These are phyloP conservation scores for Chromis chromis DNA, from an alignment of 2,797 vertebrate genomes.

Conservation along the genomic window DNA sequence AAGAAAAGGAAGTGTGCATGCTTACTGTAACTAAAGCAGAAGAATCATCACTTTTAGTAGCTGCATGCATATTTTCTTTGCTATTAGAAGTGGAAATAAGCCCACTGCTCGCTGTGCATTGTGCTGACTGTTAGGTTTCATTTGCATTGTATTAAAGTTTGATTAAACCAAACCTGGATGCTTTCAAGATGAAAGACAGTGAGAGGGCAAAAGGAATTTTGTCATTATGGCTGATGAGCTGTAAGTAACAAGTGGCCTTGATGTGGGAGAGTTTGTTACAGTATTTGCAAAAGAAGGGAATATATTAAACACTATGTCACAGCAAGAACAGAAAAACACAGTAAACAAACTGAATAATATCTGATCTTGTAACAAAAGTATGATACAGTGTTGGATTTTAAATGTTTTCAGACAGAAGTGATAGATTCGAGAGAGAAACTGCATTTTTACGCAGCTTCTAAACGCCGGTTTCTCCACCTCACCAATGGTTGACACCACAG, in stretches of 20 bases:
- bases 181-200: not conserved
- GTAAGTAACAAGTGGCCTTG: not conserved
- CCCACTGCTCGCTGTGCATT: not conserved
- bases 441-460: not conserved
- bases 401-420: not conserved
- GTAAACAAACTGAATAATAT: no score
- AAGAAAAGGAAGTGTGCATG: not conserved
- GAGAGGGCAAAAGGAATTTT: not conserved
- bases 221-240: not conserved
- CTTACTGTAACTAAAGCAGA: not conserved
- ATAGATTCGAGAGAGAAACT: accelerated
- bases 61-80: not conserved
- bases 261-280: not conserved
- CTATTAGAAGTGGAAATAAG: no score
- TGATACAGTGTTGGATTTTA: no score
- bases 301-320: not conserved
- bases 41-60: not conserved
- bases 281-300: not conserved
- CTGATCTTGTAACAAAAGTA: no score
- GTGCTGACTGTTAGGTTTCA: not conserved
- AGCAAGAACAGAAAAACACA: not conserved
- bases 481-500: constrained; percentile 97
- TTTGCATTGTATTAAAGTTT: not conserved
- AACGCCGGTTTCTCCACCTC: constrained; percentile 34
- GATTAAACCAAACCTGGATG: not conserved